A percentile compares a stretch with the other conserved stretches of the same genome.
phyloP scores from a whole-genome alignment of 2,888 invertebrate species.

The Chloroclysta siterata region DNA sequence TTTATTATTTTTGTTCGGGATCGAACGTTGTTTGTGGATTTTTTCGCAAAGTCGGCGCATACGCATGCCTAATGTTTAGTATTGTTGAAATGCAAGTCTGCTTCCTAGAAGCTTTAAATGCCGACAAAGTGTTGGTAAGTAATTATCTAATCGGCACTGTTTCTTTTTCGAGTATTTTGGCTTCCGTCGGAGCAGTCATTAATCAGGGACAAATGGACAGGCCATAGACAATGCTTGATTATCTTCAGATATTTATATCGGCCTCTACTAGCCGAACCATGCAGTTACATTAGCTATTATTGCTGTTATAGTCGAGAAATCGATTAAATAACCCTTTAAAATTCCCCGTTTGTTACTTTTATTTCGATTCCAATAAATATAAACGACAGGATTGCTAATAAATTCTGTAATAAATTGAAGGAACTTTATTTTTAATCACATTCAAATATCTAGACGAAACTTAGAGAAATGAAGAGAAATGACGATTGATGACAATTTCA shows the following conservation, averaged over 20 bases:
- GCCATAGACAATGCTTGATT: slow-evolving; percentile 41
- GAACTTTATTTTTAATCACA: slow-evolving; percentile 15
- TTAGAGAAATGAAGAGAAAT: not conserved
- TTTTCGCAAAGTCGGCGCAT: slow-evolving; percentile 67
- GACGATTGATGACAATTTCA: slow-evolving; percentile 10
- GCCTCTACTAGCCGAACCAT: slow-evolving; percentile 23
- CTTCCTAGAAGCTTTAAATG: slow-evolving; percentile 63
- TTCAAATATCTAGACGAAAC: slow-evolving; percentile 12
- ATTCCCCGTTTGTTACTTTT: slow-evolving; percentile 28
- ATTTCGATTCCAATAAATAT: slow-evolving; percentile 22
- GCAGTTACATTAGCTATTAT: slow-evolving; percentile 32
- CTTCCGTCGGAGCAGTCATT: slow-evolving; percentile 77
- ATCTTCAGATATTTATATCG: slow-evolving; percentile 37
- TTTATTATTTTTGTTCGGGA: slow-evolving; percentile 84
- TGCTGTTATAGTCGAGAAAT: slow-evolving; percentile 26
- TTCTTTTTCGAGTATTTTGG: slow-evolving; percentile 76
- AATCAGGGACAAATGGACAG: slow-evolving; percentile 67
- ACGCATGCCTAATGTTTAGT: slow-evolving; percentile 67
- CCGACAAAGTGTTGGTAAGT: slow-evolving; percentile 72
- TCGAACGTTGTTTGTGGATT: slow-evolving; percentile 65
- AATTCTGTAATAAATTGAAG: slow-evolving; percentile 26
- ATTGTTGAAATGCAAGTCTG: slow-evolving; percentile 26
- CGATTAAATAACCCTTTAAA: slow-evolving; percentile 30
- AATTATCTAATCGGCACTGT: slow-evolving; percentile 78
- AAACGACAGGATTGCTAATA: slow-evolving; percentile 22